Evolutionary conservation across 2,797 vertebrate species (phyloP).

Genomic region (Aselliscus stoliczkanus): DNA sequence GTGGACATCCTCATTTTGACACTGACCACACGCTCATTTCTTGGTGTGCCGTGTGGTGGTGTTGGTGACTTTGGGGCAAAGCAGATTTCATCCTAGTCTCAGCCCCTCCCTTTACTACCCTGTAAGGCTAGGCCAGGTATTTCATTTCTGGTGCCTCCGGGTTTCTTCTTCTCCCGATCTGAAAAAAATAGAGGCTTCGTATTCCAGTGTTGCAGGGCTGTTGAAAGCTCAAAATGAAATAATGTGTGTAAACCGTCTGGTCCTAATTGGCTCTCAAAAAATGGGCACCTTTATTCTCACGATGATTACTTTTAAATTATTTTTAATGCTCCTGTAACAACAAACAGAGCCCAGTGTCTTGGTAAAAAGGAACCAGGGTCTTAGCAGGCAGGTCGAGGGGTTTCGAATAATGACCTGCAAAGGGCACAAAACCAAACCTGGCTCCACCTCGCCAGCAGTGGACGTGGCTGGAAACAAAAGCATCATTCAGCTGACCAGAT

Average conservation of each 20-base stretch:
- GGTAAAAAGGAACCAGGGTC: constrained; percentile 65
- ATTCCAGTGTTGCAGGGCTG: not conserved
- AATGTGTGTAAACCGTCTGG: not conserved
- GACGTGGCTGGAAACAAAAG: constrained; percentile 61
- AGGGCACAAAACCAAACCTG: constrained; percentile 63
- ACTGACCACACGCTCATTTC: accelerated
- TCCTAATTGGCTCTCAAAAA: not conserved
- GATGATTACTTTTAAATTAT: not conserved
- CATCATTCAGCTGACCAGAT: constrained; percentile 68
- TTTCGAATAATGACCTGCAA: constrained; percentile 54
- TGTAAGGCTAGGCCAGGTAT: not conserved
- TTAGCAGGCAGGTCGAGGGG: constrained; percentile 49
- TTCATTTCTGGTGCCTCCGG: not conserved
- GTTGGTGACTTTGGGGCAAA: not conserved
- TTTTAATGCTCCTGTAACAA: constrained; percentile 67
- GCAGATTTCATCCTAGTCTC: no score
- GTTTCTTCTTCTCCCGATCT: not conserved
- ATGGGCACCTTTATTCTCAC: not conserved
- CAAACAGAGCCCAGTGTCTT: constrained; percentile 67
- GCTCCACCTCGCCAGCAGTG: not conserved
- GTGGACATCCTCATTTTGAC: not conserved
- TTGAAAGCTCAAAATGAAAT: not conserved
- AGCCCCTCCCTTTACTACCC: not conserved
- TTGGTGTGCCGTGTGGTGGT: not conserved
- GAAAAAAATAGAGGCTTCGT: not conserved